Conservation (phyloP, 2,888 invertebrate genomes). For the Ferdinandea cuprea region DNA sequence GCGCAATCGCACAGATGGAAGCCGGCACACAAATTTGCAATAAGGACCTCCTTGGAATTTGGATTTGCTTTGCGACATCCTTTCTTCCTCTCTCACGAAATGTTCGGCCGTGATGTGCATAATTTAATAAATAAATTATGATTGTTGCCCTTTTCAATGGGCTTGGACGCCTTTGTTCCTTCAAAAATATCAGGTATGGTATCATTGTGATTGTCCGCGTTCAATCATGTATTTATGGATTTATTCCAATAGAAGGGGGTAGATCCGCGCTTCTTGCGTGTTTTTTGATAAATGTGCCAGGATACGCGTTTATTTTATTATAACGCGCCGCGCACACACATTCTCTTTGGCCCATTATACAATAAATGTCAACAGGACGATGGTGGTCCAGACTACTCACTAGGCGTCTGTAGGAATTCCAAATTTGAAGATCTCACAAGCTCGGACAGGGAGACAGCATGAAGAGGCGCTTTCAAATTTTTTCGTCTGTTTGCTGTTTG, state of each 20-base stretch:
- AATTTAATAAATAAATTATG: slow-evolving; percentile 77
- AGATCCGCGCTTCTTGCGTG: slow-evolving; percentile 56
- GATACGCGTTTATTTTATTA: slow-evolving; percentile 83
- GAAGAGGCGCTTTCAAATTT: slow-evolving; percentile 65
- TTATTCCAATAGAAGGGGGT: slow-evolving; percentile 70
- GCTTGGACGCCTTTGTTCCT: slow-evolving; percentile 39
- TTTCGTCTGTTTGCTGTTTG: slow-evolving; percentile 65
- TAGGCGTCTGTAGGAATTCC: slow-evolving; percentile 67
- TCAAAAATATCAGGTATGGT: slow-evolving; percentile 1
- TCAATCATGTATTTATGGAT: slow-evolving; percentile 76
- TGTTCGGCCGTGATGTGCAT: slow-evolving; percentile 75
- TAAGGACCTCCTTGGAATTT: slow-evolving; percentile 71
- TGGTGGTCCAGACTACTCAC: slow-evolving; percentile 63
- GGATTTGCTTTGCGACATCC: slow-evolving; percentile 30
- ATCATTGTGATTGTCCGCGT: slow-evolving; percentile 45
- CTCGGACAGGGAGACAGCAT: slow-evolving; percentile 4
- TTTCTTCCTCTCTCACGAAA: slow-evolving; percentile 52
- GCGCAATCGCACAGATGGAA: slow-evolving; percentile 61
- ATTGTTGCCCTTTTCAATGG: slow-evolving; percentile 68
- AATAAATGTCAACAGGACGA: slow-evolving; percentile 72
- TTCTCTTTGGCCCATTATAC: slow-evolving; percentile 68
- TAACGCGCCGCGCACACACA: slow-evolving; percentile 77
- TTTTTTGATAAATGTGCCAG: slow-evolving; percentile 83
- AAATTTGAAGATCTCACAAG: slow-evolving; percentile 65
- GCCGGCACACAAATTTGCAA: slow-evolving; percentile 57